Conservation (phyloP, 2,888 invertebrate species). For the Pterostichus madidus region DNA sequence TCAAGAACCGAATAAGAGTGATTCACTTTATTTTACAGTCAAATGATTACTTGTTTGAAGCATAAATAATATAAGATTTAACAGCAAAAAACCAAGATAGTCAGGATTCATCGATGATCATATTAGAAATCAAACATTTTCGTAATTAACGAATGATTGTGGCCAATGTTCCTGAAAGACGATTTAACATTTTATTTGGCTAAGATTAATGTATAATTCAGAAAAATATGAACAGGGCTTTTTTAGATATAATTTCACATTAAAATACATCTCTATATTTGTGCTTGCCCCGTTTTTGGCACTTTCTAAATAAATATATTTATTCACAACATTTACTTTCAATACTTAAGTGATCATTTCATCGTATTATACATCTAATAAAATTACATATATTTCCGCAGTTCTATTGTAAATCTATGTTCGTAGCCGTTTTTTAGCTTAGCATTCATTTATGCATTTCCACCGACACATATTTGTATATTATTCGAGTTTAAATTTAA, state of each 20-base stretch:
- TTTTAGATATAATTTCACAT: constrained; percentile 26
- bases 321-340: constrained; percentile 46
- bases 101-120: too few species aligned
- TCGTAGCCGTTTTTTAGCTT: constrained; percentile 33
- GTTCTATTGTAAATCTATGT: constrained; percentile 23
- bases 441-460: constrained; percentile 20
- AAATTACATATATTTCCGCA: constrained; percentile 35
- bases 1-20: too few species aligned
- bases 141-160: too few species aligned
- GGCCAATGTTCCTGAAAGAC: not conserved
- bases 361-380: constrained; percentile 57
- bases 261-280: constrained; percentile 61
- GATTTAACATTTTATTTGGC: constrained; percentile 35
- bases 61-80: too few species aligned
- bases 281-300: constrained; percentile 63
- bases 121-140: too few species aligned
- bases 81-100: too few species aligned
- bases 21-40: too few species aligned
- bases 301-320: constrained; percentile 59
- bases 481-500: constrained; percentile 50
- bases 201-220: constrained; percentile 60
- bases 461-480: constrained; percentile 32
- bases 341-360: constrained; percentile 53
- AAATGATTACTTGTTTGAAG: too few species aligned
- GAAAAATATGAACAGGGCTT: constrained; percentile 64